Evolutionary conservation across 1,140 invertebrate species (phyloP), one percentile per base, ranked within the genome.

Genomic region (Hylyphantes graminicola): DNA sequence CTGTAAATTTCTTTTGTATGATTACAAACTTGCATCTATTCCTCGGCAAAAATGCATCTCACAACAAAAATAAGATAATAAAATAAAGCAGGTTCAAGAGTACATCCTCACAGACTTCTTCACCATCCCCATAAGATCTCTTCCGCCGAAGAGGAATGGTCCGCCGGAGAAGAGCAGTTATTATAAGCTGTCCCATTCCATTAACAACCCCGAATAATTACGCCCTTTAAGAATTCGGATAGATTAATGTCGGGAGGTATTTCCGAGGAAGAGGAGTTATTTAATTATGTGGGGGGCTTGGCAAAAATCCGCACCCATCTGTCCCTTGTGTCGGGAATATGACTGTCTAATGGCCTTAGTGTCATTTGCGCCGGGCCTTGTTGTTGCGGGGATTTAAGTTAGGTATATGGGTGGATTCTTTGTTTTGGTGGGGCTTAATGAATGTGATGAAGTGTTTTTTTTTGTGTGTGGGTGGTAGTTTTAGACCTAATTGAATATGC

Each of bases 201-300:
- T 78, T 78, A 78, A 65, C 72, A 68, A n/a, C 61, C 59, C 61
- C 11, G 76, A 78, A 67, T 78, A 78, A 78, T 78, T 78, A 78
- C 51, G 48, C 50, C 19, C 21, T n/a, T 35, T 51, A 55, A 78
- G 63, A 78, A 78, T 78, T 65, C 67, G 57, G 51, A 55, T 9
- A 78, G 63, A 78, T 78, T 65, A 65, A 78, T 78, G 76, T 65
- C 51, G 61, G 15, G n/a, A 21, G 4, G 48, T n/a, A 11, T 50
- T 10, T 35, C 59, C 2, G 2, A 12, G 59, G 21, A 21, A 61
- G 65, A 77, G 61, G n/a, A 64, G n/a, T 76, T 78, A 78, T 65
- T 78, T 78, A 78, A 78, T 78, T 78, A 78, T 53, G 59, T 19
- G 19, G 55, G 75, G n/a, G 15, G 21, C 72, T 17, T 74, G 72